Percentiles rank a stretch among this genome's conserved stretches.
Conservation (phyloP, 1,140 invertebrate genomes). For the Goniozus legneri region DNA sequence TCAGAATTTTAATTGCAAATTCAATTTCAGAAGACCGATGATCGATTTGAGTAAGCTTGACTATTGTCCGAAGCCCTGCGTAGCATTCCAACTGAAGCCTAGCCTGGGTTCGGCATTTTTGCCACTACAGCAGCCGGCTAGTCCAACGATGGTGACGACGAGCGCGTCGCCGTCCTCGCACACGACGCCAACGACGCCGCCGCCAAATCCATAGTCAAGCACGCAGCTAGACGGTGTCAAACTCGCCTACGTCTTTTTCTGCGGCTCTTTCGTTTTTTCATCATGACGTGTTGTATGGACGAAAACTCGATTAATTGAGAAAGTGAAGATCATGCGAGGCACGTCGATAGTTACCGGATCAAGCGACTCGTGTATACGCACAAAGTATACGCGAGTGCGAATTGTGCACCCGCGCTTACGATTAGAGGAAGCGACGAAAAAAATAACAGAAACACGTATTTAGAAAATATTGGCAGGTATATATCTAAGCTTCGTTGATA, state of each 20-base stretch:
- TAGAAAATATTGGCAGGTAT: slow-evolving; percentile 27
- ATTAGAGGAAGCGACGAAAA: no score
- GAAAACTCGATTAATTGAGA: no score
- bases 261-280: no score
- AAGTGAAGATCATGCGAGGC: no score
- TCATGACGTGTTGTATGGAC: no score
- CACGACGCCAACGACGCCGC: slow-evolving; percentile 49
- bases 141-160: slow-evolving; percentile 37
- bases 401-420: no score
- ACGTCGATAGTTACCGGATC: no score
- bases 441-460: slow-evolving; percentile 28
- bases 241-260: no score
- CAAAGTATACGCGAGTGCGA: no score
- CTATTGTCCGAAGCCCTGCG: slow-evolving; percentile 60
- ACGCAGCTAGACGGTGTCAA: no score
- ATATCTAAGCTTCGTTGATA: slow-evolving; percentile 31
- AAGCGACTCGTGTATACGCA: no score
- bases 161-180: slow-evolving; percentile 43
- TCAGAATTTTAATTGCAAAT: no score
- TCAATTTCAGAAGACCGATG: slow-evolving; percentile 49
- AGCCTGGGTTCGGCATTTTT: slow-evolving; percentile 80
- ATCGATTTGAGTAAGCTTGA: slow-evolving; percentile 54
- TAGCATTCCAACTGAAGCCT: slow-evolving; percentile 74
- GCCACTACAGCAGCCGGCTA: slow-evolving; percentile 64
- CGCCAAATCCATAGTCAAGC: slow-evolving; percentile 56